These are phyloP conservation scores for Torymus texanus DNA, from an alignment of 2,888 invertebrate species.

Conservation along the genomic window DNA sequence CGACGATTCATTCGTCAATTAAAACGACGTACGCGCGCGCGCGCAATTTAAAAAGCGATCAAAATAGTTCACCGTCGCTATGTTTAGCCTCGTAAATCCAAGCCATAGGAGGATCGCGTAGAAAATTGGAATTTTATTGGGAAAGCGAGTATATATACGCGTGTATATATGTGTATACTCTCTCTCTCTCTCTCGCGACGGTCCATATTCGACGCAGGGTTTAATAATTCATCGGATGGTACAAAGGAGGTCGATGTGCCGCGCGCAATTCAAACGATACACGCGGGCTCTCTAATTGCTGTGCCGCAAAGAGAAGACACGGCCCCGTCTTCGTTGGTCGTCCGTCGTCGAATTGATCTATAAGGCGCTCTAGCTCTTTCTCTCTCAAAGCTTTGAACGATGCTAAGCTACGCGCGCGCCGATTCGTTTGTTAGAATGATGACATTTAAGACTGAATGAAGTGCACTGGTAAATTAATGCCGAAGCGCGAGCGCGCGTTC, in stretches of 20 bases:
- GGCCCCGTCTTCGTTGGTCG: not conserved
- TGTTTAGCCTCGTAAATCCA: slow-evolving; percentile 6
- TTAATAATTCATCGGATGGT: slow-evolving; percentile 49
- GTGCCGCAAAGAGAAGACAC: not conserved
- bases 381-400: not conserved
- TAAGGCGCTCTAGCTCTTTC: not conserved
- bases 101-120: not conserved
- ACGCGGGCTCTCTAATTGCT: slow-evolving; percentile 37
- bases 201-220: slow-evolving; percentile 11
- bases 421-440: slow-evolving; percentile 15
- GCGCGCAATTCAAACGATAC: slow-evolving; percentile 16
- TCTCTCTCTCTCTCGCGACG: not conserved
- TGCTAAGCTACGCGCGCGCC: not conserved
- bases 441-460: slow-evolving; percentile 10
- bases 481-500: too few species aligned
- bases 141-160: slow-evolving; percentile 7
- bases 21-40: slow-evolving; percentile 14
- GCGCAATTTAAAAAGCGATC: slow-evolving; percentile 33
- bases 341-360: slow-evolving; percentile 28
- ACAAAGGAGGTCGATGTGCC: slow-evolving; percentile 34
- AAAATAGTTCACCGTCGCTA: slow-evolving; percentile 17
- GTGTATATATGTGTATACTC: not conserved
- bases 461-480: too few species aligned
- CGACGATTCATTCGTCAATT: slow-evolving; percentile 44
- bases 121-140: slow-evolving; percentile 24